A percentile compares a stretch with the other conserved stretches of the same genome.
These are phyloP conservation scores for Eledona agricola DNA, from an alignment of 2,888 invertebrate species.

Conservation along the genomic window DNA sequence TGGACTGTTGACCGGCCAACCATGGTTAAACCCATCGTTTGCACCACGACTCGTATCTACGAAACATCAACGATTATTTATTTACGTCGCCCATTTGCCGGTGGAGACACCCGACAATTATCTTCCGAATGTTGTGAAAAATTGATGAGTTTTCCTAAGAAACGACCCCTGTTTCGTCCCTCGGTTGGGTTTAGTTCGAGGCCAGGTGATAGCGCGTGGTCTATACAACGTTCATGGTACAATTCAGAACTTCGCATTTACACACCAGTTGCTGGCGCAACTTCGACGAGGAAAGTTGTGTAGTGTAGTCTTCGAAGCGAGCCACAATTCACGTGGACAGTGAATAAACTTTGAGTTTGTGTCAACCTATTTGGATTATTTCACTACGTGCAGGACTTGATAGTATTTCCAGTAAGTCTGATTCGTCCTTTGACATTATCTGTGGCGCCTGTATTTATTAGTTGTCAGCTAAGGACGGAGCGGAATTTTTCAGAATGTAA, in stretches of 20 bases:
- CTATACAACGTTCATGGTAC: constrained; percentile 12
- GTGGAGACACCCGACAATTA: not conserved
- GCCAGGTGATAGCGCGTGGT: constrained; percentile 27
- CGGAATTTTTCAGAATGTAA: no score
- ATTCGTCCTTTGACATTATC: no score
- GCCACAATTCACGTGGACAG: constrained; percentile 24
- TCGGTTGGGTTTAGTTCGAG: not conserved
- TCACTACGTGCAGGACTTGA: not conserved
- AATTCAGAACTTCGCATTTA: constrained; percentile 41
- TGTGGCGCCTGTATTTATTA: no score
- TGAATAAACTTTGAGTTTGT: constrained; percentile 17
- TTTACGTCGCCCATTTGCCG: no score
- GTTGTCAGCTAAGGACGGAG: no score
- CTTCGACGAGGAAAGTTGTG: constrained; percentile 38
- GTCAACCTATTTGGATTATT: constrained; percentile 8
- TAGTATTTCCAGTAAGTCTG: no score
- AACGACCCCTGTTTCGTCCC: constrained; percentile 1
- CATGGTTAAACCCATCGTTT: constrained; percentile 23
- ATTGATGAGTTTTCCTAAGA: not conserved
- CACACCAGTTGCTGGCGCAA: constrained; percentile 55
- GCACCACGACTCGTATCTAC: no score
- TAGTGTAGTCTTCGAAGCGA: constrained; percentile 14
- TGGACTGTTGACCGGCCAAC: constrained; percentile 45
- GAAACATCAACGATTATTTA: no score
- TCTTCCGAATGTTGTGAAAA: not conserved